Evolutionary conservation across 2,797 vertebrate species (phyloP).

Genomic region (Malacoctenus gilli): DNA sequence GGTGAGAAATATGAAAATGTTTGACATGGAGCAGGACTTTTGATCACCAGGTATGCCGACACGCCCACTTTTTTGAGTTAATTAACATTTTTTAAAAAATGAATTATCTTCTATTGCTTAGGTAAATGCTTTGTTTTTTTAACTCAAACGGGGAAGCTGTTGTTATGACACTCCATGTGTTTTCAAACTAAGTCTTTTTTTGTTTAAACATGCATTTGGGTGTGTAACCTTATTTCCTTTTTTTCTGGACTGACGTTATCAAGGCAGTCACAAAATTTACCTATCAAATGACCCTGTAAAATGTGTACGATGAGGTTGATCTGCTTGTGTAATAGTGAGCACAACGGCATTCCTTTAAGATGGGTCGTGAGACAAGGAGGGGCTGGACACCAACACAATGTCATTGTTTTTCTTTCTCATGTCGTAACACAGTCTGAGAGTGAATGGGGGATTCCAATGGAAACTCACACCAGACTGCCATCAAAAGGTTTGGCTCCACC

Average conservation of each 20-base stretch:
- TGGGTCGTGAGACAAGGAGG: conserved; percentile 15
- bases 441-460: conserved; percentile 32
- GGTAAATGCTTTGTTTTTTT: no score
- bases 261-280: neutral
- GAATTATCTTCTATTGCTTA: no score
- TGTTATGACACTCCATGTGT: no score
- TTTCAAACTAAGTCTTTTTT: no score
- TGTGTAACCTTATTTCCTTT: no score
- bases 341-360: conserved; percentile 16
- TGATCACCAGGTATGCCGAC: neutral
- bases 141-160: no score
- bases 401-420: conserved; percentile 43
- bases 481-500: conserved; percentile 26
- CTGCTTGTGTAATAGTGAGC: neutral
- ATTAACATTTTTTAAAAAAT: no score
- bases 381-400: conserved; percentile 2
- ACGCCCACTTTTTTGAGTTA: no score
- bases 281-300: neutral
- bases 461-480: conserved; percentile 33
- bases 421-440: conserved; percentile 37
- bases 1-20: neutral
- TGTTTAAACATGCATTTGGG: no score
- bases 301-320: neutral
- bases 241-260: neutral
- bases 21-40: neutral